phyloP scores from a whole-genome alignment of 2,113 vertebrate species.

The Mormyrus iriodes region DNA sequence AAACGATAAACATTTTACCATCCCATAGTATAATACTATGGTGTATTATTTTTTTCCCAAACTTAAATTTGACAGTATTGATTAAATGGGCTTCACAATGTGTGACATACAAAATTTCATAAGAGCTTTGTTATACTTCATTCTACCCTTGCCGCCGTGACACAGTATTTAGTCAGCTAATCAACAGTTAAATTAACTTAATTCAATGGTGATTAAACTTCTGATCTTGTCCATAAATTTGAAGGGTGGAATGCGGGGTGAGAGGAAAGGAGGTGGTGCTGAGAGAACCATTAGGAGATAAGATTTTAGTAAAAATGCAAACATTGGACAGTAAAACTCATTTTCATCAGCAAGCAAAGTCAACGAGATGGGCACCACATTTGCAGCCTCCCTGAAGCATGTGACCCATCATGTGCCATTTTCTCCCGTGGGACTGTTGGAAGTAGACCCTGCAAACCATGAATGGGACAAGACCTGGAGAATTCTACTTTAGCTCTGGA shows the following conservation, averaged over 20 bases:
- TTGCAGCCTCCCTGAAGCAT: background rate
- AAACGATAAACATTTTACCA: background rate
- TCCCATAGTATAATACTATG: background rate
- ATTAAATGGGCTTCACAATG: background rate
- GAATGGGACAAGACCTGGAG: background rate
- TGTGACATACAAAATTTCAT: slow-evolving; percentile 5
- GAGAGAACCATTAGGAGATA: background rate
- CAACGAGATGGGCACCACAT: background rate
- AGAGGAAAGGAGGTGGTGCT: background rate
- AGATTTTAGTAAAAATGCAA: background rate
- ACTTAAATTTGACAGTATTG: background rate
- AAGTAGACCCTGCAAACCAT: background rate
- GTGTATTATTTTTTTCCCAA: background rate
- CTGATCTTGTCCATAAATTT: background rate
- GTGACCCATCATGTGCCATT: background rate
- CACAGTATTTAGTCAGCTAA: slow-evolving; percentile 16
- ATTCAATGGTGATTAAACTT: slow-evolving; percentile 10
- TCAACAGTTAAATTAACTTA: slow-evolving; percentile 9
- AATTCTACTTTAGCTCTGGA: background rate
- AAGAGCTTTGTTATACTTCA: background rate
- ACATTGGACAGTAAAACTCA: background rate
- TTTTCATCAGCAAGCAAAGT: background rate
- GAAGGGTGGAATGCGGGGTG: background rate
- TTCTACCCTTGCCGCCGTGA: background rate
- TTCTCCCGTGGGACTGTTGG: background rate